phyloP scores from a whole-genome alignment of 2,797 vertebrate genomes.

The Notolepis coatsorum region DNA sequence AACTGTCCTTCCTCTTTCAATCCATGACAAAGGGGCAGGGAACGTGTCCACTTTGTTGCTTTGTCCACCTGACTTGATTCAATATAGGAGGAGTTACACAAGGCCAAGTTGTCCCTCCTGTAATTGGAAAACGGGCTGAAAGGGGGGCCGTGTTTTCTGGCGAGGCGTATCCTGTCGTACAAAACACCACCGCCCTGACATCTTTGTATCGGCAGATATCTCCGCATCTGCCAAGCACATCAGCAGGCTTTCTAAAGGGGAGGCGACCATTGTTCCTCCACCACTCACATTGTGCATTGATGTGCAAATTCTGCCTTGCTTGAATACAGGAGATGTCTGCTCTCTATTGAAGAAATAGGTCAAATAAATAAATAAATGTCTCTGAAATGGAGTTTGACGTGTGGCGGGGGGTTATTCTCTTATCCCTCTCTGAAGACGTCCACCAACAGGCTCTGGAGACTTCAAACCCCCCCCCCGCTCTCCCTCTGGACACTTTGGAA shows the following conservation, averaged over 20 bases:
- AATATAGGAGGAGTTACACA: too few relatives aligned
- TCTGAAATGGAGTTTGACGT: conserved; percentile 19
- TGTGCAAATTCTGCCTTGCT: conserved; percentile 58
- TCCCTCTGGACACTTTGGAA: conserved; percentile 66
- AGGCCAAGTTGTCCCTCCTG: too few relatives aligned
- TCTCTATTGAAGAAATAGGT: conserved; percentile 60
- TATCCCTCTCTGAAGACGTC: conserved; percentile 64
- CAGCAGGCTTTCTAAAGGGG: conserved; percentile 41
- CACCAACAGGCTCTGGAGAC: conserved; percentile 50
- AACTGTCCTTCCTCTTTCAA: too few relatives aligned
- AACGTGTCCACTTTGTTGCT: too few relatives aligned
- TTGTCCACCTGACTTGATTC: too few relatives aligned
- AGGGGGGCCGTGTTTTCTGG: background rate
- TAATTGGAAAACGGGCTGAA: too few relatives aligned
- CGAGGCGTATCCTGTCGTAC: too few relatives aligned
- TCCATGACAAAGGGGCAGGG: too few relatives aligned
- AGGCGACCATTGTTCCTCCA: conserved; percentile 41
- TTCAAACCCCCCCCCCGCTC: conserved; percentile 69
- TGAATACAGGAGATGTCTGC: conserved; percentile 36
- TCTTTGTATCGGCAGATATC: background rate
- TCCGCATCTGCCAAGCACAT: conserved; percentile 22
- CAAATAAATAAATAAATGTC: conserved; percentile 42
- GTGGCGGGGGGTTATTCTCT: conserved; percentile 32
- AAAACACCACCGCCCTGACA: background rate
- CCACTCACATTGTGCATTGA: conserved; percentile 46